phyloP scores from a whole-genome alignment of 2,113 vertebrate species.

The Nycticebus coucang region DNA sequence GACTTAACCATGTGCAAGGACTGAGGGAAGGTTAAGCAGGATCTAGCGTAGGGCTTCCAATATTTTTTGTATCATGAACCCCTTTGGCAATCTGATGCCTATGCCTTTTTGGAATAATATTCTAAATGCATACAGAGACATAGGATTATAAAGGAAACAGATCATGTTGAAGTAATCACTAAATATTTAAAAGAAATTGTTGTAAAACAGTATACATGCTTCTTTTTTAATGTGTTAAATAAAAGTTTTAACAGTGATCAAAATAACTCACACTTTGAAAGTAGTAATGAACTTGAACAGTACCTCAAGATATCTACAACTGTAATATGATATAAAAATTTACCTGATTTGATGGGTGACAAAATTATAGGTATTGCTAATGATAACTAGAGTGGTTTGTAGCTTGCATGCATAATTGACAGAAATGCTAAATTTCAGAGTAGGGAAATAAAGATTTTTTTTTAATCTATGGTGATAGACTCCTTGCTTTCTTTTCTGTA shows the following conservation, averaged over 20 bases:
- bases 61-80: neutral
- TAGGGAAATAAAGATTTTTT: neutral
- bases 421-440: neutral
- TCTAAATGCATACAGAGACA: neutral
- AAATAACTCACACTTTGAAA: constrained; percentile 1
- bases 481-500: constrained; percentile 1
- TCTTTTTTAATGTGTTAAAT: constrained; percentile 1
- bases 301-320: neutral
- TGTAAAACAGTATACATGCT: neutral
- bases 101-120: neutral
- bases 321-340: neutral
- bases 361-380: neutral
- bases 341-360: neutral
- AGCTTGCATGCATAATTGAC: neutral
- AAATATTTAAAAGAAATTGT: neutral
- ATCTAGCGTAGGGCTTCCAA: neutral
- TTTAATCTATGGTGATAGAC: neutral
- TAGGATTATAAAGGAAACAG: neutral
- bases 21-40: neutral
- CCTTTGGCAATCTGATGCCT: constrained; percentile 13
- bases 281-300: neutral
- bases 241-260: neutral
- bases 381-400: neutral
- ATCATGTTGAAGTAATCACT: neutral
- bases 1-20: neutral